Base-by-base conservation (phyloP, 2,113 vertebrate species). In the Halcyon malimbica region DNA sequence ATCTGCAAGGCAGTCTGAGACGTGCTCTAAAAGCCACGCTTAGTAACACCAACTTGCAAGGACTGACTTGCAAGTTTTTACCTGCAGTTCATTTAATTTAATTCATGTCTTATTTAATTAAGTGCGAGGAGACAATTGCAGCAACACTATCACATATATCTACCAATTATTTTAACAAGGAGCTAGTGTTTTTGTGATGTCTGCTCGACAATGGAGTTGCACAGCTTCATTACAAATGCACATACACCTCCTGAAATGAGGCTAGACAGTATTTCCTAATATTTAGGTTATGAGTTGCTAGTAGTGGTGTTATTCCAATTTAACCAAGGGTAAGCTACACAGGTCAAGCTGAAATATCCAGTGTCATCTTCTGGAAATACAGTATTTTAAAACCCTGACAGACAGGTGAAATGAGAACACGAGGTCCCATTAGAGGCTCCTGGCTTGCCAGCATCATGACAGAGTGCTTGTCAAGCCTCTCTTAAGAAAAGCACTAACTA, bases 371-470 rank as follows among this genome's bases (percentile, higher is more conserved):
- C 48, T 87, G 62, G 80, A 89, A 84, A 79, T 7, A 39, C 4
- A 63, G 48, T 62, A 77, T 56, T 80, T 78, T 62, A 83, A 83
- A 88, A 4, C 7, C 37, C 71, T 70, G 71, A 67, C 25, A 74
- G 79, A 63, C 68, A 90, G 0, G 0, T 46, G 67, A 81, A 92
- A 91, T 51, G 75, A 92, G 85, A 83, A 88, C 59, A 86, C 3
- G 0, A 68, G 46, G 57, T 44, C 71, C 79, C 31, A 62, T 51
- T 24, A 56, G 35, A 94, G 76, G 63, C 68, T 68, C 39, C 35
- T 46, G 46, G 64, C 82, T 75, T 93, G 91, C 69, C 93, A 95
- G 92, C 62, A 85, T 41, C 24, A 62, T 65, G 81, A 89, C 74
- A 88, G 39, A 91, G 62, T 39, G 68, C 64, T 65, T 74, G 83